A percentile compares a stretch with the other conserved stretches of the same genome.
Evolutionary conservation across 2,888 invertebrate species (phyloP).

Genomic region (Vanessa cardui): DNA sequence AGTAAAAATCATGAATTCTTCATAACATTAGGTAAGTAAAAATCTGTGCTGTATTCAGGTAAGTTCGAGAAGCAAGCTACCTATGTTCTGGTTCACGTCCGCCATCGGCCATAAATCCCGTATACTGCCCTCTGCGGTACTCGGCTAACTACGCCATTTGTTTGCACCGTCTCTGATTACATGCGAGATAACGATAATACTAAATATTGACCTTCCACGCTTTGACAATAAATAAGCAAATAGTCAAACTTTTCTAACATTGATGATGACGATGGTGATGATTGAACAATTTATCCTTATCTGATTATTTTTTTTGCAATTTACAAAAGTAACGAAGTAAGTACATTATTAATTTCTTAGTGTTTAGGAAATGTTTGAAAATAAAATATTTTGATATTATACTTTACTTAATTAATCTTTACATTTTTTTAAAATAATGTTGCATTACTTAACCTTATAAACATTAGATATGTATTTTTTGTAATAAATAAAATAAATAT

Average conservation of each 20-base stretch:
- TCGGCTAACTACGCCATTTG: constrained; percentile 76
- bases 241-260: neutral
- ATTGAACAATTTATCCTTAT: too few relatives aligned
- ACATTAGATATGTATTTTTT: too few relatives aligned
- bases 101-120: constrained; percentile 68
- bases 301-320: too few relatives aligned
- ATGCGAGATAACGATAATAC: constrained; percentile 48
- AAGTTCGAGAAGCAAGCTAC: constrained; percentile 20
- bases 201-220: constrained; percentile 27
- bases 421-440: too few relatives aligned
- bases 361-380: too few relatives aligned
- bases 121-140: constrained; percentile 76
- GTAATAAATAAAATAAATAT: too few relatives aligned
- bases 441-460: too few relatives aligned
- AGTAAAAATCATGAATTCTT: neutral
- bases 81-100: constrained; percentile 37
- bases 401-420: too few relatives aligned
- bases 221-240: neutral
- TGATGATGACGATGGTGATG: neutral
- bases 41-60: constrained; percentile 2
- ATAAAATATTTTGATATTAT: too few relatives aligned
- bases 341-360: too few relatives aligned
- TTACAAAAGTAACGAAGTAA: too few relatives aligned
- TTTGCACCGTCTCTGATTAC: constrained; percentile 74
- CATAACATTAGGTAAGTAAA: neutral